A percentile compares a stretch with the other conserved stretches of the same genome.
These are phyloP conservation scores for Shargacucullia verbasci DNA, from an alignment of 2,888 invertebrate species.

Conservation along the genomic window DNA sequence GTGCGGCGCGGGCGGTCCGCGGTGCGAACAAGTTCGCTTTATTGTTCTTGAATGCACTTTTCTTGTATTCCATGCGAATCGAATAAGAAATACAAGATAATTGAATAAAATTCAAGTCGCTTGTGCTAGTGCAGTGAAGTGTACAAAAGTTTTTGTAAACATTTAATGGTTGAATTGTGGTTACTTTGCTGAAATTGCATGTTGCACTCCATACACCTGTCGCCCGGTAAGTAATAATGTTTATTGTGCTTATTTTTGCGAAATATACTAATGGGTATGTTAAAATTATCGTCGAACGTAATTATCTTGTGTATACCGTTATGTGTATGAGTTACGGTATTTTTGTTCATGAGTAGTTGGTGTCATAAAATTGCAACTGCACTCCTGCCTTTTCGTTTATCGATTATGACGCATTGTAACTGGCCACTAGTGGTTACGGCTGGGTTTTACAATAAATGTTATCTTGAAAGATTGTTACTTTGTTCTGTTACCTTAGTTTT, in stretches of 20 bases:
- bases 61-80: constrained; percentile 50
- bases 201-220: constrained; percentile 73
- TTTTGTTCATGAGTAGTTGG: constrained; percentile 34
- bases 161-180: constrained; percentile 32
- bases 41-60: constrained; percentile 61
- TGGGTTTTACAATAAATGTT: constrained; percentile 32
- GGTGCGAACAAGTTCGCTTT: constrained; percentile 51
- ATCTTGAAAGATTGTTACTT: constrained; percentile 31
- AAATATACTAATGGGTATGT: constrained; percentile 24
- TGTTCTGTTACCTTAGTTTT: constrained; percentile 30
- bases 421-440: constrained; percentile 39
- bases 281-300: constrained; percentile 23
- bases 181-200: constrained; percentile 56
- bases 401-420: constrained; percentile 69
- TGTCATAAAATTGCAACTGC: constrained; percentile 72
- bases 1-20: constrained; percentile 56
- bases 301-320: constrained; percentile 52
- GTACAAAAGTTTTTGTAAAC: constrained; percentile 58
- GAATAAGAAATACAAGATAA: constrained; percentile 44
- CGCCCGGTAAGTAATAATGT: constrained; percentile 77
- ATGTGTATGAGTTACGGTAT: constrained; percentile 47
- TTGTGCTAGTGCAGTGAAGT: constrained; percentile 58
- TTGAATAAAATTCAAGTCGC: constrained; percentile 47
- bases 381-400: constrained; percentile 70
- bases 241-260: constrained; percentile 51